Evolutionary conservation across 1,140 invertebrate genomes (phyloP).

Genomic region (Heliconius himera): DNA sequence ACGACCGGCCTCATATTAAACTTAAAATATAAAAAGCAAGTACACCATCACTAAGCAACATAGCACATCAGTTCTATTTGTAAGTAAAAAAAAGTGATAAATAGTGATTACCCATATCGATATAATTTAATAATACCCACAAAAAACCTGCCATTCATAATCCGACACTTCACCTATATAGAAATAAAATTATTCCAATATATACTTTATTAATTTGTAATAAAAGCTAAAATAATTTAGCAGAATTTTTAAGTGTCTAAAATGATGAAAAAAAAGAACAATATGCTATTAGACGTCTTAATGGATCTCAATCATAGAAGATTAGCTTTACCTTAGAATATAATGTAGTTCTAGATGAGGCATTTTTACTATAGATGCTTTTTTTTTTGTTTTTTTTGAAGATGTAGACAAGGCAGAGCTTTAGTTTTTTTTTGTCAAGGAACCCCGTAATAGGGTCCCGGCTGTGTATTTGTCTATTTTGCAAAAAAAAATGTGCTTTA

Average conservation of each 20-base stretch:
- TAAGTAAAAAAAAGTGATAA: conserved; percentile 13
- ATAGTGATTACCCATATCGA: conserved; percentile 22
- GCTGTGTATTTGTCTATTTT: too few species aligned
- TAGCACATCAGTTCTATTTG: background rate
- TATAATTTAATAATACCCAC: conserved; percentile 30
- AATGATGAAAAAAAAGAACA: conserved; percentile 18
- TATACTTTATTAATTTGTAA: background rate
- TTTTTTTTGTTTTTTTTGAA: background rate
- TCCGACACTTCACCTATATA: conserved; percentile 31
- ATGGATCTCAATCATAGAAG: conserved; percentile 17
- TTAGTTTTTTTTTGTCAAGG: too few species aligned
- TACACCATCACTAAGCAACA: background rate
- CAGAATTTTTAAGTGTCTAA: background rate
- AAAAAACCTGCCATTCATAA: conserved; percentile 34
- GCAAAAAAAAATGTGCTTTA: too few species aligned
- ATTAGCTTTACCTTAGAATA: conserved; percentile 1
- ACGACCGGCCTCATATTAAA: too few species aligned
- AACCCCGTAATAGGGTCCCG: too few species aligned
- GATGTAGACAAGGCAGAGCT: too few species aligned
- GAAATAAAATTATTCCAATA: background rate
- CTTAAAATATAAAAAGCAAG: background rate
- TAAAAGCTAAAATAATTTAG: background rate
- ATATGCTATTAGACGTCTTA: conserved; percentile 18
- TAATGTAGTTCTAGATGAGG: conserved; percentile 2
- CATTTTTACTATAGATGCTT: background rate